A percentile compares a stretch with the other conserved stretches of the same genome.
These are phyloP conservation scores for Thalassoma bifasciatum DNA, from an alignment of 2,113 vertebrate species.

Conservation along the genomic window DNA sequence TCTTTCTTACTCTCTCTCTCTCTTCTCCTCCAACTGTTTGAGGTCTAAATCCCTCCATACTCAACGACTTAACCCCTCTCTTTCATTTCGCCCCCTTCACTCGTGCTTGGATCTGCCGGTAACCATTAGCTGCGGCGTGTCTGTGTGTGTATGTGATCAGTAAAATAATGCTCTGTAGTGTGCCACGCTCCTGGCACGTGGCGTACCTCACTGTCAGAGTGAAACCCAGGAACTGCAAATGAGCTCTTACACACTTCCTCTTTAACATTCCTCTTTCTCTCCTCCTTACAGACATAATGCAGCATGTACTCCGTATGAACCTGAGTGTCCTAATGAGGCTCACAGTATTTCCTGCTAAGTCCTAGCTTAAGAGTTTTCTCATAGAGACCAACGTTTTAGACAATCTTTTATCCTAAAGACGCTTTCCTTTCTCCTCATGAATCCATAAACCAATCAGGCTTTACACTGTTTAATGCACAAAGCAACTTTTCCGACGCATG, in stretches of 20 bases:
- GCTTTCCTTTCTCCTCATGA: background rate
- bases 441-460: too few relatives aligned
- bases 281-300: background rate
- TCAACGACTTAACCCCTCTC: slow-evolving; percentile 83
- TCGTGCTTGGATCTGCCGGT: slow-evolving; percentile 71
- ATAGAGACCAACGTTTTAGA: background rate
- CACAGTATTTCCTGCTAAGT: background rate
- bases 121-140: slow-evolving; percentile 70
- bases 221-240: slow-evolving; percentile 74
- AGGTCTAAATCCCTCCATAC: slow-evolving; percentile 84
- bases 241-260: slow-evolving; percentile 45
- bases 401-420: background rate
- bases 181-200: slow-evolving; percentile 80
- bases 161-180: slow-evolving; percentile 71
- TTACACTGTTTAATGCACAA: background rate
- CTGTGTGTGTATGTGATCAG: slow-evolving; percentile 74
- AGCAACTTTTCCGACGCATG: background rate
- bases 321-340: background rate
- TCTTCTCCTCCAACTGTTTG: slow-evolving; percentile 67
- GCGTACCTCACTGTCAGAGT: slow-evolving; percentile 64
- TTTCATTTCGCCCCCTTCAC: slow-evolving; percentile 80
- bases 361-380: background rate
- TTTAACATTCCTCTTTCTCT: slow-evolving; percentile 2
- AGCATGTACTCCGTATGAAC: background rate
- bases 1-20: slow-evolving; percentile 10